Conservation (phyloP, 2,888 invertebrate genomes). For the Ectemnius lituratus region DNA sequence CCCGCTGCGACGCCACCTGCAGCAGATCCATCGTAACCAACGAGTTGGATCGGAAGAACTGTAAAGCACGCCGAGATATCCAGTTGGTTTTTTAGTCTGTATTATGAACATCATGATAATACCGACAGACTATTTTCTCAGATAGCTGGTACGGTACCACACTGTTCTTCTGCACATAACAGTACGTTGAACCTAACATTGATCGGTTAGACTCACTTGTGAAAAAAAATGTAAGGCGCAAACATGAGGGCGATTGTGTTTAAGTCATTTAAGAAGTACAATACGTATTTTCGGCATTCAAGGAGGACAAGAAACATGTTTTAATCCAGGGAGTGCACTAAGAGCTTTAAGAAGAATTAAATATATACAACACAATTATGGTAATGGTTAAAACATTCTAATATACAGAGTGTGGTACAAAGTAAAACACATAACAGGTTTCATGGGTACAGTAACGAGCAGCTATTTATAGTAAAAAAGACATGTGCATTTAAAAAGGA, state of each 20-base stretch:
- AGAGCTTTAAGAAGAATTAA: too few relatives aligned
- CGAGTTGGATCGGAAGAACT: conserved; percentile 72
- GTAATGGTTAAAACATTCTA: too few relatives aligned
- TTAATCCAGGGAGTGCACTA: too few relatives aligned
- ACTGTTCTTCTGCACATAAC: neutral
- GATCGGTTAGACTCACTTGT: too few relatives aligned
- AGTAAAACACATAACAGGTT: neutral
- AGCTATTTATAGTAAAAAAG: conserved; percentile 1
- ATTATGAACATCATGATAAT: conserved; percentile 37
- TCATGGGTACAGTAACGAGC: neutral
- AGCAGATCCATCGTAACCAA: conserved; percentile 71
- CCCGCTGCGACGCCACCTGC: conserved; percentile 73
- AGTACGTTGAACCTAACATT: too few relatives aligned
- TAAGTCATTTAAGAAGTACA: too few relatives aligned
- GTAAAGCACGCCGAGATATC: conserved; percentile 63
- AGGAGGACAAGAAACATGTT: neutral
- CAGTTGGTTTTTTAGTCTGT: conserved; percentile 60
- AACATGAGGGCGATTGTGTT: too few relatives aligned
- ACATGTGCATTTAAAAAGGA: neutral
- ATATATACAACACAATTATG: too few relatives aligned
- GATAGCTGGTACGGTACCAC: conserved; percentile 1
- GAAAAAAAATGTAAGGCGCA: too few relatives aligned
- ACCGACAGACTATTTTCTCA: conserved; percentile 53
- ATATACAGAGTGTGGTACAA: conserved; percentile 11
- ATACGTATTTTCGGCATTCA: too few relatives aligned